Evolutionary conservation across 2,113 vertebrate species (phyloP), one percentile per base, ranked within the genome.

Genomic region (Psophia crepitans): DNA sequence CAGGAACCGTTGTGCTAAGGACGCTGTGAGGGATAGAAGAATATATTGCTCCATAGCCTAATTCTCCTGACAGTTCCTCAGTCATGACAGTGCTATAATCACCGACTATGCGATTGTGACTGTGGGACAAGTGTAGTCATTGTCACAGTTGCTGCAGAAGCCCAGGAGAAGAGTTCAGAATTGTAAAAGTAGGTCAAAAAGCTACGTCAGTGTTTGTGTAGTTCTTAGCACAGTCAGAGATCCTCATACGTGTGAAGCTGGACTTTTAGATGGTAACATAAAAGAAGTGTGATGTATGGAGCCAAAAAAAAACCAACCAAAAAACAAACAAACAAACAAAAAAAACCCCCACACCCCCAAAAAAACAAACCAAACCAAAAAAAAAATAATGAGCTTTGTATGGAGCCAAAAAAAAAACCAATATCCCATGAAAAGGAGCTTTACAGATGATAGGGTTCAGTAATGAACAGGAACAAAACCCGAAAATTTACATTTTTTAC

Each of bases 1-100:
- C 35, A 46, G 64, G 60, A 84, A 4, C 26, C 0, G 0, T 27
- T 39, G 69, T 4, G 1, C 14, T 48, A 48, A 35, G 60, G 27
- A 6, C 32, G 44, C 5, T 5, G 30, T 20, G 46, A n/a, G 44
- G 33, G 44, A 12, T 6, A 35, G 43, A 32, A 37, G 28, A 46
- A 35, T 23, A 2, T 14, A 15, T 64, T 49, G 37, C 13, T 68
- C 33, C 23, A 17, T 4, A 22, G 23, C 35, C 69, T 33, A 33
- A 2, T 56, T 71, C 27, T 87, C n/a, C 37, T 70, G 39, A 17
- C 3, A 2, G 10, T 48, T 79, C 53, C 48, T 77, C 15, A 19
- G 33, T 17, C 85, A 43, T 64, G 91, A 12, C 19, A 60, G 51
- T 26, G 51, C 37, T 5, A 1, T 54, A 49, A 11, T 70, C 69